These are phyloP conservation scores for Ploceus nigricollis DNA, from an alignment of 2,113 vertebrate genomes.

Conservation along the genomic window DNA sequence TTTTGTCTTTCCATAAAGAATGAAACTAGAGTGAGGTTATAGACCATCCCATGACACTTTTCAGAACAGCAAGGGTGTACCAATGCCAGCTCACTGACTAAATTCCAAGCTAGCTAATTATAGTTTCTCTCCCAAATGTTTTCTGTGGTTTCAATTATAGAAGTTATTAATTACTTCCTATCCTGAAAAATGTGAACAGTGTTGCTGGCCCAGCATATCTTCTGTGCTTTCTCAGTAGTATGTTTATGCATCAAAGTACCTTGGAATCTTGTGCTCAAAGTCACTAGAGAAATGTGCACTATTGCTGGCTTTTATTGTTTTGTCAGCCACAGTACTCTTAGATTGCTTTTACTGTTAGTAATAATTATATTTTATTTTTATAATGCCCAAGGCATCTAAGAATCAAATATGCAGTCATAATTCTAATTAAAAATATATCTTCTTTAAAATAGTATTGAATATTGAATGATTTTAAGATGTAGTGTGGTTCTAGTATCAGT, in stretches of 20 bases:
- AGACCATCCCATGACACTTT: not conserved
- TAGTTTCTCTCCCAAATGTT: not conserved
- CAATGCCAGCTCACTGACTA: not conserved
- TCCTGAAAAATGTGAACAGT: not conserved
- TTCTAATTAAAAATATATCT: not conserved
- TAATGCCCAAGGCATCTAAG: not conserved
- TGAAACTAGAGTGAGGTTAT: not conserved
- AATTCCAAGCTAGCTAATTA: constrained; percentile 36
- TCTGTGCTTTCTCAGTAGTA: not conserved
- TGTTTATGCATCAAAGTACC: not conserved
- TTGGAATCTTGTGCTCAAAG: not conserved
- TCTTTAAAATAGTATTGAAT: not conserved
- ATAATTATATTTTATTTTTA: not conserved
- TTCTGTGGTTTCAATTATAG: constrained; percentile 41
- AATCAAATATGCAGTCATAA: not conserved
- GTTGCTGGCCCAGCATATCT: not conserved
- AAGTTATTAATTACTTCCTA: constrained; percentile 49
- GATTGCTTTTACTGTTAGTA: not conserved
- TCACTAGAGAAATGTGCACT: not conserved
- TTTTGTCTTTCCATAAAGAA: not conserved
- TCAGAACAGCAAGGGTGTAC: not conserved
- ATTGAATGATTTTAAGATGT: not conserved
- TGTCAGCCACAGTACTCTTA: not conserved
- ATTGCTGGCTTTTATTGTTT: not conserved
- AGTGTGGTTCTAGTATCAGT: not conserved